Conservation (phyloP, 2,113 vertebrate genomes). For the Tichodroma muraria region DNA sequence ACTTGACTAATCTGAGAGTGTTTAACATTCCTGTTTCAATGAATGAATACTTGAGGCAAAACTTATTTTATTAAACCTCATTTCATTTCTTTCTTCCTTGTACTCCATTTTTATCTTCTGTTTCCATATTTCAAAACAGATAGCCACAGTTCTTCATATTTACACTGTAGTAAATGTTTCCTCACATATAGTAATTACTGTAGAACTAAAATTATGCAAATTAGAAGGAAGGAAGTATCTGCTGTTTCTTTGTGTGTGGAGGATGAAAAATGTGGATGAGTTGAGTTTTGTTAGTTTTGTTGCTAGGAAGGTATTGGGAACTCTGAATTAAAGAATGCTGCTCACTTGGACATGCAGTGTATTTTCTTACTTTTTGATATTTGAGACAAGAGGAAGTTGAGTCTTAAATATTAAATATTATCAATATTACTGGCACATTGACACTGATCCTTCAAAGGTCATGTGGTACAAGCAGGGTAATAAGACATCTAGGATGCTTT, state of each 20-base stretch:
- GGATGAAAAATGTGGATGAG: neutral
- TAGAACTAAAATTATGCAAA: constrained; percentile 49
- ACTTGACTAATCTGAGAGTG: neutral
- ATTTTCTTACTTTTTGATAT: neutral
- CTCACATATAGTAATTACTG: neutral
- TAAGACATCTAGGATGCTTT: neutral
- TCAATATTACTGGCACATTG: neutral
- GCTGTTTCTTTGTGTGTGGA: neutral
- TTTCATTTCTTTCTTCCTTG: neutral
- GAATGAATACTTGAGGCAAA: neutral
- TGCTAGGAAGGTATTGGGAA: neutral
- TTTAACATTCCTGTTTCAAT: neutral
- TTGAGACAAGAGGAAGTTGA: neutral
- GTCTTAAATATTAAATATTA: neutral
- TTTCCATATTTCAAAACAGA: constrained; percentile 43
- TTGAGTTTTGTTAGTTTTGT: neutral
- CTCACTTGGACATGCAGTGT: neutral
- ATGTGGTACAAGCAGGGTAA: neutral
- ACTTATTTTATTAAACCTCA: neutral
- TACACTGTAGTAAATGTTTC: neutral
- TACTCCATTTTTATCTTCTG: constrained; percentile 45
- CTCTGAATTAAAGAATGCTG: neutral
- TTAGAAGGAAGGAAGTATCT: neutral
- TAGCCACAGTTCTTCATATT: neutral
- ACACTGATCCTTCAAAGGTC: neutral